Evolutionary conservation across 2,113 vertebrate species (phyloP), one percentile per base, ranked within the genome.

Genomic region (Nanorana parkeri): DNA sequence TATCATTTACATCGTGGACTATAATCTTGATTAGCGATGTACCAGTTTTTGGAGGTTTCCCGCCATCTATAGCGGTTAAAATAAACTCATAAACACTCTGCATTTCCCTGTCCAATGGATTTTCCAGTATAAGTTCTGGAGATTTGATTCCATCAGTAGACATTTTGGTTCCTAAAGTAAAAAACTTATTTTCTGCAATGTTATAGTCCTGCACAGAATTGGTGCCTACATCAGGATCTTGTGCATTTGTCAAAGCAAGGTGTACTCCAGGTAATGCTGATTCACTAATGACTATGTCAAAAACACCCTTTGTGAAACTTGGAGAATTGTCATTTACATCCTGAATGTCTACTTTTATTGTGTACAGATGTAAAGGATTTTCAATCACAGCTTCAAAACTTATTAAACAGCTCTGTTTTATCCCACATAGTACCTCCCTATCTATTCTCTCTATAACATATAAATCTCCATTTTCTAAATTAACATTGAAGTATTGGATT

Each of bases 1-100:
- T 97, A 85, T 99, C 96, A 78, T 96, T 97, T 26, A 16, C 89
- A 66, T 98, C 96, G 56, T 96, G 85, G 21, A 98, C 91, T 0
- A 80, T 89, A 74, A 98, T 87, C 1, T 79, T 90, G 84, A 99
- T 85, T 15, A 92, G 85, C 6, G 93, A 51, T 0, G 95, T 96
- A 29, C 95, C 95, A 0, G 95, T 95, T 88, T 86, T 92, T 2
- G 87, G 87, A 0, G 95, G 96, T 81, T 83, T 92, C 1, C 96
- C 96, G 1, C 96, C 95, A 32, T 98, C 96, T 69, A 95, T 77
- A 0, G 96, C 80, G 58, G 80, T 82, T 67, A 82, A 56, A 26
- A 73, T 75, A 3, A 82, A 24, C 32, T 82, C 69, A 84, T 97
- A 94, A 23, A 90, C 92, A 64, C 91, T 87, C 86, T 92, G 92